Percentiles rank a stretch among this genome's conserved stretches.
These are phyloP conservation scores for Lasioglossum marginatum DNA, from an alignment of 2,888 invertebrate genomes.

Conservation along the genomic window DNA sequence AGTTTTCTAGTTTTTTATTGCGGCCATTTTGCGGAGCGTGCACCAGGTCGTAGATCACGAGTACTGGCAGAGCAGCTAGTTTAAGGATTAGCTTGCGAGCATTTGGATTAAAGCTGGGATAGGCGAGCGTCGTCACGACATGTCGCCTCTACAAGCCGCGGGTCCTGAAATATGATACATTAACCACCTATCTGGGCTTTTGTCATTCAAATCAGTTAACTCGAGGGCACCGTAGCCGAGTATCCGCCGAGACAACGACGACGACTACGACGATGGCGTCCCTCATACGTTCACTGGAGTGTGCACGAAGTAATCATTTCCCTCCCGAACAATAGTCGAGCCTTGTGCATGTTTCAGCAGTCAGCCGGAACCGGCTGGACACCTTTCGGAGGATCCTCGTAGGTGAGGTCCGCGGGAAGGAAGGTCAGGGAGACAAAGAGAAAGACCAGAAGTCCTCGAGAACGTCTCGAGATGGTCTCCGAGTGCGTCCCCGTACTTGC, in stretches of 20 bases:
- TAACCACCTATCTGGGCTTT: conserved; percentile 33
- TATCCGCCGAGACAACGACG: conserved; percentile 8
- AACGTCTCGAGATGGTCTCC: conserved; percentile 79
- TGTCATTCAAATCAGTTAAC: conserved; percentile 50
- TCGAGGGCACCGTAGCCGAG: background rate
- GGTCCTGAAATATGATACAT: conserved; percentile 35
- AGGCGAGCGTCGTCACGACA: background rate
- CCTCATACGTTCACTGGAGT: conserved; percentile 39
- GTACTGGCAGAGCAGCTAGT: background rate
- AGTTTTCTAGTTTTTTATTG: background rate
- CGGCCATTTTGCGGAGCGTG: no score
- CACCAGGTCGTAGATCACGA: background rate
- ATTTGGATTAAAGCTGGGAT: conserved; percentile 20
- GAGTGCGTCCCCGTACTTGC: conserved; percentile 72
- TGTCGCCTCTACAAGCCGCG: background rate
- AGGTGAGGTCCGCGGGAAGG: conserved; percentile 39
- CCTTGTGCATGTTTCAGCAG: conserved; percentile 67
- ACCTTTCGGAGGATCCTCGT: conserved; percentile 64
- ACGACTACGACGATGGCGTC: conserved; percentile 1
- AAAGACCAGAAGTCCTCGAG: conserved; percentile 70
- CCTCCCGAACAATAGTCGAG: conserved; percentile 54
- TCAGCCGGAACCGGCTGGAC: conserved; percentile 50
- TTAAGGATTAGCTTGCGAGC: conserved; percentile 27
- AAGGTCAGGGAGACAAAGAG: conserved; percentile 42
- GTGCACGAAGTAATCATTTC: conserved; percentile 62